Base-by-base conservation (phyloP, 1,140 invertebrate species). In the Cheumatopsyche charites region DNA sequence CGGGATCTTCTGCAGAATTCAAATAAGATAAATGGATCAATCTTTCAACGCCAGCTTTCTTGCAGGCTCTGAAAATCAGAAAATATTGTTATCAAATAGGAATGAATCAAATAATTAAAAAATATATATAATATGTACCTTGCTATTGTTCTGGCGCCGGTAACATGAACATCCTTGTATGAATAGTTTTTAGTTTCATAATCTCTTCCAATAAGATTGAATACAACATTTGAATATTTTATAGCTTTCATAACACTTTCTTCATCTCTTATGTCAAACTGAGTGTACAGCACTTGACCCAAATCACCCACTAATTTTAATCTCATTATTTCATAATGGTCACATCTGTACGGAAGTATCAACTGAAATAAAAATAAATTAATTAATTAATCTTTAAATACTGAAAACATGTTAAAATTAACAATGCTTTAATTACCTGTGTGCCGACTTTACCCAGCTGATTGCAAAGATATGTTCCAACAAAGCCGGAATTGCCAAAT, bases 201-300 rank as follows among this genome's bases (percentile, higher is more conserved):
- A 74, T 97, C 91, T 63, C 91, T 86, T 21, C 97, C 97, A 77
- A 99, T 89, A 42, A 98, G 85, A 83, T 99, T 99, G 74, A 99
- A 90, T 0, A 99, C 98, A 71, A 99, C 93, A 86, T 99, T 98
- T 0, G 97, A 99, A 84, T 99, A 94, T 78, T 94, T 92, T 4
- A 99, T 88, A 11, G 91, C 91, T 82, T 92, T 94, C 3, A 88
- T 83, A 75, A 99, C 92, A 0, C 91, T 90, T n/a, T 92, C 91
- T 78, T 97, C 94, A 86, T 99, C 95, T 49, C 87, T 85, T 19
- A 99, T 78, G 79, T 96, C 78, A 80, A 90, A 98, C 1, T 91
- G 94, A 78, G 93, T 89, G 81, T 92, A 99, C 0, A 97, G 83
- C 17, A 99, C 90, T 87, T 99, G 98, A 23, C 98, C 98, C 63